Evolutionary conservation across 2,797 vertebrate species (phyloP), one percentile per base, ranked within the genome.

Genomic region (Leucoraja ocellata): DNA sequence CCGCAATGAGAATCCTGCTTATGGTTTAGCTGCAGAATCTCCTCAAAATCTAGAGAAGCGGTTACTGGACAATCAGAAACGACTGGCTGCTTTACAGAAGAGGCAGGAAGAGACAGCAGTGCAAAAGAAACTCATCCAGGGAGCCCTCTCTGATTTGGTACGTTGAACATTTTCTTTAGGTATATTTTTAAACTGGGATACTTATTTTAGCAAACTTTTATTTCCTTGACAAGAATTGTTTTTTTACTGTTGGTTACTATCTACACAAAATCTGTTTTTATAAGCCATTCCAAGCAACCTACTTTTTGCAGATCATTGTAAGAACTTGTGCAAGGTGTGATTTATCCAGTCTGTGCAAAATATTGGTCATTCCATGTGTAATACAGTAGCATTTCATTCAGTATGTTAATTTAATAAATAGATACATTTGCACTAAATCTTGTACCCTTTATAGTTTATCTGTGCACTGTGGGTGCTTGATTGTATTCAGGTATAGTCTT

Each of bases 121-220:
- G 0, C 97, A 98, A 94, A 98, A 98, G 95, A 96, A 95, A 94
- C 95, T 98, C 68, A 98, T 99, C 94, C 98, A 97, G 93, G 97
- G 97, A 93, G 98, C 98, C 81, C 95, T 99, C 36, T 96, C 97
- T 91, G 97, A 96, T 93, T 93, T 98, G 97, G 98, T 99, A 96
- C 95, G 96, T 96, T 16, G 25, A 25, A 28, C 39, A 61, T 84
- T 11, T 84, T 84, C 81, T n/a, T 21, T 68, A 21, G 4, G 58
- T 61, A 28, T 86, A 5, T 63, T 88, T 65, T 2, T 32, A 9
- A 65, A 88, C 23, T 61, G 9, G 16, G 9, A 68, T 16, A 93
- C 46, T 63, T 6, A 14, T 58, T 93, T 88, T 13, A 9, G 77
- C 25, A 28, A 77, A 3, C 28, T 14, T 88, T 68, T 88, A 68